Conservation (phyloP, 2,797 vertebrate species). For the Remorina albescens region DNA sequence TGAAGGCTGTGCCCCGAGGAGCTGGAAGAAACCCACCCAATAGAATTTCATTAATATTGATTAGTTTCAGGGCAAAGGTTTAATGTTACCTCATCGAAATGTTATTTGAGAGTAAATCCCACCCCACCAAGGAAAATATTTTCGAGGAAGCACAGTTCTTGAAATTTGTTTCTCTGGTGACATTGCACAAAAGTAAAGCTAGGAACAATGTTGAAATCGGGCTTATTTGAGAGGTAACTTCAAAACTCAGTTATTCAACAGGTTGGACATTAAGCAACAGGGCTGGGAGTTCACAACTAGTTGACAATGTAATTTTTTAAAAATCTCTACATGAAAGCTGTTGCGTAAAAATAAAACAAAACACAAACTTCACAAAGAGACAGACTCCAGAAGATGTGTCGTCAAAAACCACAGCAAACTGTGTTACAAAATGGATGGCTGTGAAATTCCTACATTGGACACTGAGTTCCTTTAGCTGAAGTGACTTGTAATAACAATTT, state of each 20-base stretch:
- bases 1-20: constrained; percentile 26
- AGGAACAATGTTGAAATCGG: constrained; percentile 5
- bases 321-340: neutral
- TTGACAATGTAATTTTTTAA: neutral
- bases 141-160: constrained; percentile 10
- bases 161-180: constrained; percentile 24
- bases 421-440: too few relatives aligned
- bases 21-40: constrained; percentile 27
- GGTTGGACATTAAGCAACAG: neutral
- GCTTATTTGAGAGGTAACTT: neutral
- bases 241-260: constrained; percentile 4
- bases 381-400: neutral
- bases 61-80: constrained; percentile 46
- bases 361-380: neutral
- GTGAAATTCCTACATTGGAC: neutral
- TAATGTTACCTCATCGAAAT: constrained; percentile 52
- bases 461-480: neutral
- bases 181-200: neutral
- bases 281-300: too few relatives aligned
- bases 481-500: neutral
- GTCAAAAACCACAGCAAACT: too few relatives aligned
- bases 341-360: neutral
- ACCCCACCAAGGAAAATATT: constrained; percentile 39
- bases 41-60: constrained; percentile 50
- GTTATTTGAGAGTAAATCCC: constrained; percentile 45